Conservation (phyloP, 2,113 vertebrate genomes). For the Nibea coibor region DNA sequence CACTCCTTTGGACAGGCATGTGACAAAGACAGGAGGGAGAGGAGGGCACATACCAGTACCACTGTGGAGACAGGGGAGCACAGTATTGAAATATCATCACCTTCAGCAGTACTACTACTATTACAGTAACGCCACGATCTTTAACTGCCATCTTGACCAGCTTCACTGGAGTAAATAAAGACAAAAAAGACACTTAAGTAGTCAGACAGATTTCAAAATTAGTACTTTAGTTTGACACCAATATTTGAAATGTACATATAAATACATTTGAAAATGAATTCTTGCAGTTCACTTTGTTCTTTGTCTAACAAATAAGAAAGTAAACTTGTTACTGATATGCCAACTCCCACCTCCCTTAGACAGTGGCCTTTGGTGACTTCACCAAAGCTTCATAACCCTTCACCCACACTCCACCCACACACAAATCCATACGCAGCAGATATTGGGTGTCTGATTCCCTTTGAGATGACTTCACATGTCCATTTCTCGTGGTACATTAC, state of each 20-base stretch:
- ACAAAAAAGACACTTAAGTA: background rate
- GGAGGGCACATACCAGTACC: constrained; percentile 77
- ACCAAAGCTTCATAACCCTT: constrained; percentile 64
- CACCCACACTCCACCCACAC: constrained; percentile 71
- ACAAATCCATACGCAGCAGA: constrained; percentile 76
- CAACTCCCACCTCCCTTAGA: constrained; percentile 53
- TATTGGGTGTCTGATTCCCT: constrained; percentile 78
- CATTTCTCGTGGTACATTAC: constrained; percentile 75
- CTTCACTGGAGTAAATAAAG: background rate
- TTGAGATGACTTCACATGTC: constrained; percentile 75
- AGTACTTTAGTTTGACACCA: background rate
- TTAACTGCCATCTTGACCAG: background rate
- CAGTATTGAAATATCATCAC: background rate
- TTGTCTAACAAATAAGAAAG: constrained; percentile 32
- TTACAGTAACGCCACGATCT: background rate
- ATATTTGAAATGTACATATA: background rate
- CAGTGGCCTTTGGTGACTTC: constrained; percentile 52
- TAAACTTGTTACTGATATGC: constrained; percentile 47
- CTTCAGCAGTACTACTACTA: background rate
- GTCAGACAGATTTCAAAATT: background rate
- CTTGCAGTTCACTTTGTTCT: constrained; percentile 12
- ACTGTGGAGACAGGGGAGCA: constrained; percentile 79
- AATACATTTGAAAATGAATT: background rate
- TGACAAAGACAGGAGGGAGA: constrained; percentile 62
- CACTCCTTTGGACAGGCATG: constrained; percentile 90